Base-by-base conservation (phyloP, 2,797 vertebrate genomes). In the Manis pentadactyla region DNA sequence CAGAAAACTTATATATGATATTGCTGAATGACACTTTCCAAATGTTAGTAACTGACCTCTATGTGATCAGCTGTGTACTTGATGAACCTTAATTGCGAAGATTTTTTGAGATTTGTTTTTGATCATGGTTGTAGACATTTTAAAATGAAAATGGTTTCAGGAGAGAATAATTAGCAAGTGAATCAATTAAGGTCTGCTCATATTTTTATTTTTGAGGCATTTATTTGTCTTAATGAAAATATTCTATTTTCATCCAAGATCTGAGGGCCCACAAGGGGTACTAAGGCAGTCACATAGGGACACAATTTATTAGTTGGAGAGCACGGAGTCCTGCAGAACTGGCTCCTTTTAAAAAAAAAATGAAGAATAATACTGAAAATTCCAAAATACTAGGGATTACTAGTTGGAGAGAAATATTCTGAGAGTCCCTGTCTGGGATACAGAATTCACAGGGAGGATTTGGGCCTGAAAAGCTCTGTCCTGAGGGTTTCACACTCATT, bases 81-180 rank as follows among this genome's bases (percentile, higher is more conserved):
- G 79, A 75, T 66, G 90, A 93, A 71, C 23, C 88, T 89, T 74
- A 92, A 79, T 61, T 87, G 81, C 63, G 81, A 78, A 95, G 37
- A 85, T 13, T n/a, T 96, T 85, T 90, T 94, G 91, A 95, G 51
- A 82, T 82, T 92, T 92, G 23, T 55, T 96, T 96, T 95, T 95
- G 81, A 89, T 97, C 90, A 59, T 66, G 42, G 34, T 59, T 87
- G 37, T 95, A 75, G 66, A 68, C 77, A 51, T 90, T 77, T 73
- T 66, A 46, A 75, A 89, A 64, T 79, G 75, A 83, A 42, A 63
- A 42, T 86, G 71, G 64, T 89, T 82, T 87, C 87, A 90, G 78
- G 59, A 93, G n/a, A 93, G 61, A 94, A 88, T 90, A 90, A 96
- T 90, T 85, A 94, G 79, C 55, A 68, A 92, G 39, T 71, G 90